Conservation (phyloP, 2,888 invertebrate species). For the Caenorhabditis sp. region DNA sequence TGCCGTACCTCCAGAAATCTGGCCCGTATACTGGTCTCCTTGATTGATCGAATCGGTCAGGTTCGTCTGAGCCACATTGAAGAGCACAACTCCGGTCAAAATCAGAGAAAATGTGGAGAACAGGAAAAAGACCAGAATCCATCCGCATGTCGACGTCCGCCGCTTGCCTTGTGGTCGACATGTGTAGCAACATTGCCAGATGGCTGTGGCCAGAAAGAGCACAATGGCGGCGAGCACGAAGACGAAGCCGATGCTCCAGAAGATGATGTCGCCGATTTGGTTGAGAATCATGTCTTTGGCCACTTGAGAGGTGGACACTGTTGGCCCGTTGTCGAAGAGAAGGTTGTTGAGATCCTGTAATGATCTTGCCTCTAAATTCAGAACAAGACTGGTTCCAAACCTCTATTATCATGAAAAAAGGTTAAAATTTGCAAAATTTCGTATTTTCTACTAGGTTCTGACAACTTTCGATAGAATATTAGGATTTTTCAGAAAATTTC, state of each 20-base stretch:
- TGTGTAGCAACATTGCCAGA: constrained; percentile 38
- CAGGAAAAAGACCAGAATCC: constrained; percentile 2
- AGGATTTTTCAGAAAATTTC: too few relatives aligned
- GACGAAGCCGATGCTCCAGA: constrained; percentile 45
- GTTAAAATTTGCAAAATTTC: too few relatives aligned
- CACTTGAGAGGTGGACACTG: constrained; percentile 16
- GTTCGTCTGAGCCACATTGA: constrained; percentile 39
- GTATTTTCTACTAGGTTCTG: too few relatives aligned
- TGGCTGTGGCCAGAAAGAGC: constrained; percentile 31
- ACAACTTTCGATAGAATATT: too few relatives aligned
- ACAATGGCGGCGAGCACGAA: constrained; percentile 38
- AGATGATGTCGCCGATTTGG: constrained; percentile 47
- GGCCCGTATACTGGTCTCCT: constrained; percentile 10
- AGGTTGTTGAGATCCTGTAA: constrained; percentile 37
- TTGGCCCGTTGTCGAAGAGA: constrained; percentile 17
- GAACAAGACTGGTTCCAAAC: too few relatives aligned
- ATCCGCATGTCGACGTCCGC: not conserved
- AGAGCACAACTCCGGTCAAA: constrained; percentile 40
- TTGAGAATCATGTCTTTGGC: constrained; percentile 38
- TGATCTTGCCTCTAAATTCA: too few relatives aligned
- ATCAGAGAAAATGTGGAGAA: constrained; percentile 30
- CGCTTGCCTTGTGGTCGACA: constrained; percentile 27
- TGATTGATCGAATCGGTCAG: constrained; percentile 28
- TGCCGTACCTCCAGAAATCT: constrained; percentile 15
- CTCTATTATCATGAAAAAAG: too few relatives aligned